Base-by-base conservation (phyloP, 1,140 invertebrate species). In the Bombus impatiens region DNA sequence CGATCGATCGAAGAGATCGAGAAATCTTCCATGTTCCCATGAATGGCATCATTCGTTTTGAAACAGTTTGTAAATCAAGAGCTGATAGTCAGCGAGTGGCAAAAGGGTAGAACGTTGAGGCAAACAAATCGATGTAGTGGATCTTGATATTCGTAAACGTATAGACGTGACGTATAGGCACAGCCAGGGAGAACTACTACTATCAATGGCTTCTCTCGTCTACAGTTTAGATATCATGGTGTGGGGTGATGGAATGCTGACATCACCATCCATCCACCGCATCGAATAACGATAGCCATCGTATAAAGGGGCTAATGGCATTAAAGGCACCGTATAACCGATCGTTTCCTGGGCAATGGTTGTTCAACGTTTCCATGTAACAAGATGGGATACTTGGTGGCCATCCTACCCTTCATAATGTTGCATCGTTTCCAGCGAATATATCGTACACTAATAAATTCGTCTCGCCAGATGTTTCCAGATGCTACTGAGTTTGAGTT, bases 241-340 rank as follows among this genome's bases (percentile, higher is more conserved):
- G 35, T 71, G 78, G 74, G 83, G 88, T 89, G 89, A 90, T 90
- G 82, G 89, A 90, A 89, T 84, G 86, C 79, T 90, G 89, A 87
- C 89, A 88, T 87, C 88, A 84, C 86, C 87, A 90, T 89, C 88
- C 86, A 90, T 89, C 89, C 81, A 89, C 70, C 77, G 88, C 86
- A 87, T 90, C 89, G 89, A 86, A 67, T 84, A 87, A 87, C 85
- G 87, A 90, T 87, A 80, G 42, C 81, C 75, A 90, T 90, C 87
- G 84, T 82, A 89, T 86, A 78, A 90, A 90, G 85, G 85, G 78
- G 53, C 65, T 88, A 89, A 90, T 89, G 87, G 78, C 86, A 89
- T 87, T 89, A 87, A 89, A 90, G 87, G 86, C 75, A 70, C 79
- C 81, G 74, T 77, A 86, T 78, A 89, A 80, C 86, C 68, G 40